A percentile compares a stretch with the other conserved stretches of the same genome.
Conservation (phyloP, 2,113 vertebrate genomes). For the Irena cyanogastra region DNA sequence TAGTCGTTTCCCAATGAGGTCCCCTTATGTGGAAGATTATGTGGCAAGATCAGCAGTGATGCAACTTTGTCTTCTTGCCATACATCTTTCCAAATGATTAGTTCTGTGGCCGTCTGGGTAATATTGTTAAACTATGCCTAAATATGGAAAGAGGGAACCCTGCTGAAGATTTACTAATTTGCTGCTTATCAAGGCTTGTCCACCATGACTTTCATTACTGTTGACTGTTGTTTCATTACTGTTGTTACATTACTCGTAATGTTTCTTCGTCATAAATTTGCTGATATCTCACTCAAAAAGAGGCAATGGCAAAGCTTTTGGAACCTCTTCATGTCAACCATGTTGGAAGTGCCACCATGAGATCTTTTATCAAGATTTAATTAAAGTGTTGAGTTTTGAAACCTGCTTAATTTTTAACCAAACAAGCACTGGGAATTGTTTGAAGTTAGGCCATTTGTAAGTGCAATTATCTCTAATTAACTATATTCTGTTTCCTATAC, state of each 20-base stretch:
- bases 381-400: conserved; percentile 40
- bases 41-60: conserved; percentile 16
- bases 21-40: conserved; percentile 42
- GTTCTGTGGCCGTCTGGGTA: conserved; percentile 27
- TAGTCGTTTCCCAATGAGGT: conserved; percentile 47
- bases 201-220: neutral
- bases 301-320: conserved; percentile 21
- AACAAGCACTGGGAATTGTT: conserved; percentile 24
- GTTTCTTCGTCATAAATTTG: neutral
- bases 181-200: conserved; percentile 25
- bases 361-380: conserved; percentile 3
- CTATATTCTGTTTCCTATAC: conserved; percentile 9
- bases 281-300: conserved; percentile 14
- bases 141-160: conserved; percentile 36
- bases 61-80: conserved; percentile 52
- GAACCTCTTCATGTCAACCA: neutral
- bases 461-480: conserved; percentile 43
- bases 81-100: conserved; percentile 39
- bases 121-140: conserved; percentile 41
- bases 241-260: neutral
- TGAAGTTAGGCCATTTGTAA: conserved; percentile 36
- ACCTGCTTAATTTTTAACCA: conserved; percentile 31
- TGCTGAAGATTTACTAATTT: conserved; percentile 46
- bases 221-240: conserved; percentile 8
- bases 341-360: neutral